Evolutionary conservation across 2,113 vertebrate genomes (phyloP).

Genomic region (Dendropsophus ebraccatus): DNA sequence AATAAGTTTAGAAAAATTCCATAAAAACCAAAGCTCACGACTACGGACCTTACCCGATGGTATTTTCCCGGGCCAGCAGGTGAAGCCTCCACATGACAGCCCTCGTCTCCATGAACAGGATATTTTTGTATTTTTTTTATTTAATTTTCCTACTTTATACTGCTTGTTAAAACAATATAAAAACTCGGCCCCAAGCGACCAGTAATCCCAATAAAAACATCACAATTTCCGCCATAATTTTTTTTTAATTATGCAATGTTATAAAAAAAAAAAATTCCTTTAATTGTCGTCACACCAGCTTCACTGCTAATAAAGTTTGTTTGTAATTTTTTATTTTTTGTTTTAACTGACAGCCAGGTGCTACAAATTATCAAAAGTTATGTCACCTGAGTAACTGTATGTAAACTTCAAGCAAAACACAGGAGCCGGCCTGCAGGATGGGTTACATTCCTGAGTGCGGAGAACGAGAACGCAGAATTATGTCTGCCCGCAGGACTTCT

Average conservation of each 20-base stretch:
- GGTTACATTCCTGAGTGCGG: constrained; percentile 38
- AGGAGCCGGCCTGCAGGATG: constrained; percentile 28
- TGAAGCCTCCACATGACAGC: too few species aligned
- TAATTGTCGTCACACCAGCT: neutral
- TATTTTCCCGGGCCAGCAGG: too few species aligned
- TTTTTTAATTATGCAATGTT: neutral
- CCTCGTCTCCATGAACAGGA: too few species aligned
- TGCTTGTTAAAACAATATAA: too few species aligned
- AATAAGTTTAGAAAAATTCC: too few species aligned
- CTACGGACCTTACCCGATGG: too few species aligned
- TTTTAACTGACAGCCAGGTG: neutral
- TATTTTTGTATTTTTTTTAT: too few species aligned
- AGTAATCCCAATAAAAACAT: neutral
- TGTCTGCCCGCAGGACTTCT: constrained; percentile 27
- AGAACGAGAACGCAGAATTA: constrained; percentile 5
- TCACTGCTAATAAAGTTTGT: neutral
- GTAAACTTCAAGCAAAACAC: constrained; percentile 35
- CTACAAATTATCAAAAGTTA: constrained; percentile 19
- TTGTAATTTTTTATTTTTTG: too few species aligned
- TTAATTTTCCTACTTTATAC: too few species aligned
- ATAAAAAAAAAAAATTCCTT: neutral
- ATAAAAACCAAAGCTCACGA: too few species aligned
- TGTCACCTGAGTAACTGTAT: constrained; percentile 46
- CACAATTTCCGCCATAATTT: neutral
- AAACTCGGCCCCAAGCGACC: neutral